phyloP scores from a whole-genome alignment of 2,888 invertebrate genomes.

The Agonopterix heracliana region DNA sequence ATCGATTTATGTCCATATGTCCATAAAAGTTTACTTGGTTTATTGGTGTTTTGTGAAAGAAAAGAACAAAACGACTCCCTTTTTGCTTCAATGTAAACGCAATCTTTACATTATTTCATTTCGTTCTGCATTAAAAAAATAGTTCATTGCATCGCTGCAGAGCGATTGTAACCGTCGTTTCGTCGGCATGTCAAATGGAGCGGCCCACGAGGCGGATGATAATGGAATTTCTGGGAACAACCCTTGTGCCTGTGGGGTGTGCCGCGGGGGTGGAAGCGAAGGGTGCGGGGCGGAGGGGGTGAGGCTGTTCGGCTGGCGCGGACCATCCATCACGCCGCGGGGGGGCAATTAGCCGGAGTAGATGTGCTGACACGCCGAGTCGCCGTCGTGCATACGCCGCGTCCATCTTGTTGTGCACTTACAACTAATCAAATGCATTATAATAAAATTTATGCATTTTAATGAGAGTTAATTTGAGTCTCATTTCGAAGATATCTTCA shows the following conservation, averaged over 20 bases:
- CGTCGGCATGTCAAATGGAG: conserved; percentile 46
- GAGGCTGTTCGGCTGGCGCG: conserved; percentile 20
- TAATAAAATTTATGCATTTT: neutral
- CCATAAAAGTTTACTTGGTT: too few relatives aligned
- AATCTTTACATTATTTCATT: too few relatives aligned
- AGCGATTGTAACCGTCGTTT: conserved; percentile 33
- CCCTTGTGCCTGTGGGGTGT: conserved; percentile 60
- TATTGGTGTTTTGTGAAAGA: too few relatives aligned
- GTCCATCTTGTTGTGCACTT: conserved; percentile 16
- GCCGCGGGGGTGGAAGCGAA: conserved; percentile 30
- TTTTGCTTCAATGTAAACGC: too few relatives aligned
- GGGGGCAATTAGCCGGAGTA: conserved; percentile 53
- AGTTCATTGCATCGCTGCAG: conserved; percentile 15
- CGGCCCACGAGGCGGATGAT: conserved; percentile 46
- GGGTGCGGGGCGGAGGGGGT: conserved; percentile 23
- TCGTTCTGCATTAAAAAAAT: too few relatives aligned
- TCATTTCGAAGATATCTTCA: too few relatives aligned
- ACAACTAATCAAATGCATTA: conserved; percentile 8
- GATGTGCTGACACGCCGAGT: conserved; percentile 69
- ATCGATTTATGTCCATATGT: too few relatives aligned
- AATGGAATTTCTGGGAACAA: conserved; percentile 73
- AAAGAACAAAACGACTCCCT: too few relatives aligned
- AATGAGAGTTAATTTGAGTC: too few relatives aligned
- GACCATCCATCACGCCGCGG: conserved; percentile 68
- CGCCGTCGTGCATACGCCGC: conserved; percentile 34